phyloP scores from a whole-genome alignment of 2,113 vertebrate species.

The Alethe diademata region DNA sequence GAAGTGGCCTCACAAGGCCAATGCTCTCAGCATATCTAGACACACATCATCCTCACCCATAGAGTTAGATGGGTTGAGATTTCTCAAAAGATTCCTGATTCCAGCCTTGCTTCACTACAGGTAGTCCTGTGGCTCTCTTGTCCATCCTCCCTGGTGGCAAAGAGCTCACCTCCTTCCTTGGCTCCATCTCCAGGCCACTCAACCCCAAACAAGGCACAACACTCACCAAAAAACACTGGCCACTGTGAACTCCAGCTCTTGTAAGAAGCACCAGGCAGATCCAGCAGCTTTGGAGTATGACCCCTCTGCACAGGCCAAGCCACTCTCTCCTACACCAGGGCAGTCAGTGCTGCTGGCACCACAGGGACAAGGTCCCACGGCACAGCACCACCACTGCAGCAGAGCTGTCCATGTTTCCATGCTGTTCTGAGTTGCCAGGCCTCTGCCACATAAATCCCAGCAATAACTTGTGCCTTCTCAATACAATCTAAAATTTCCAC shows the following conservation, averaged over 20 bases:
- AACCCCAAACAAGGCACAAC: not conserved
- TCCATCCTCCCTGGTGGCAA: not conserved
- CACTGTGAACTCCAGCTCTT: not conserved
- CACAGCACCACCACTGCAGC: not conserved
- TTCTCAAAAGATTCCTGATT: not conserved
- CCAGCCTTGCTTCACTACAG: not conserved
- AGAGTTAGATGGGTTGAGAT: not conserved
- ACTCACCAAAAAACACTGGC: not conserved
- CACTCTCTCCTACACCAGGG: not conserved
- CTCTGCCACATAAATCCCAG: not conserved
- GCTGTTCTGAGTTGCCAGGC: not conserved
- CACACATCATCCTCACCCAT: not conserved
- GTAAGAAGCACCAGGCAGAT: not conserved
- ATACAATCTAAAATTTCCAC: not conserved
- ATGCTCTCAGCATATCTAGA: not conserved
- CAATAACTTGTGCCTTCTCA: not conserved
- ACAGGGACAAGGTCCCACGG: not conserved
- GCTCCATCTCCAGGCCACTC: not conserved
- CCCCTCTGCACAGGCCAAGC: not conserved
- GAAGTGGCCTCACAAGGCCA: not conserved
- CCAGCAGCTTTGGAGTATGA: not conserved
- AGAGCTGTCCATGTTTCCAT: not conserved
- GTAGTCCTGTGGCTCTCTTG: not conserved
- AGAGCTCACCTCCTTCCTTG: not conserved
- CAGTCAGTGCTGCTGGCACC: fast-evolving